A percentile compares a stretch with the other conserved stretches of the same genome.
Conservation (phyloP, 2,113 vertebrate genomes). For the cattle (Bos taurus) region DNA sequence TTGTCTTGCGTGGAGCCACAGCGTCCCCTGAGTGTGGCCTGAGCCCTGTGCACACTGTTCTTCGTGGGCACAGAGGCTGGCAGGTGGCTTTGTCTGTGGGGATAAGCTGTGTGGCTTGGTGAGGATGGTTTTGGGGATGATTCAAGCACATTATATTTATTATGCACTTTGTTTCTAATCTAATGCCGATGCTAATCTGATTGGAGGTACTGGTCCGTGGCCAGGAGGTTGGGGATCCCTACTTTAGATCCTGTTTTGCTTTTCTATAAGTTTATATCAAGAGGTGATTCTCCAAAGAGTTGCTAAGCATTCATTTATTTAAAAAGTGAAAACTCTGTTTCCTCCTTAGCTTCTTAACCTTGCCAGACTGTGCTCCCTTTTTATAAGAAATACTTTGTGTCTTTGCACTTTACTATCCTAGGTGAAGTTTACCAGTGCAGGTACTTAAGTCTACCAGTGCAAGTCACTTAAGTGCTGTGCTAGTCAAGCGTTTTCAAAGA, state of each 20-base stretch:
- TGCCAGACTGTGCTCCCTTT: not conserved
- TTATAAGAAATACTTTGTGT: not conserved
- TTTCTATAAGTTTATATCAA: not conserved
- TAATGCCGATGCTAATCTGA: not conserved
- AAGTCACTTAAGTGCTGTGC: not conserved
- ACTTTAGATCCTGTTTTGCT: not conserved
- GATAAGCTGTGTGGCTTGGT: not conserved
- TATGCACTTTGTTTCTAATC: not conserved
- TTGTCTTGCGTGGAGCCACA: rapidly evolving
- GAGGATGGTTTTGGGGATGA: not conserved
- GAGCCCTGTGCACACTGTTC: not conserved
- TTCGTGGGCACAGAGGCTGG: not conserved
- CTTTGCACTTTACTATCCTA: not conserved
- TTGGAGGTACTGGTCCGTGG: not conserved
- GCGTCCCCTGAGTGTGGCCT: not conserved
- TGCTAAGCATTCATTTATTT: not conserved
- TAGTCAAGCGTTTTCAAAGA: not conserved
- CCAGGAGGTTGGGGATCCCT: not conserved
- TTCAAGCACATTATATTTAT: not conserved
- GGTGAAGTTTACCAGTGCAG: not conserved
- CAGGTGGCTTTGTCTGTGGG: not conserved
- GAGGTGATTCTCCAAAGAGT: not conserved
- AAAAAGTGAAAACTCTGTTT: not conserved
- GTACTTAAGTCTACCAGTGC: not conserved
- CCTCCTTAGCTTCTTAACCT: not conserved